Evolutionary conservation across 2,888 invertebrate genomes (phyloP).

Genomic region (Tachina fera): DNA sequence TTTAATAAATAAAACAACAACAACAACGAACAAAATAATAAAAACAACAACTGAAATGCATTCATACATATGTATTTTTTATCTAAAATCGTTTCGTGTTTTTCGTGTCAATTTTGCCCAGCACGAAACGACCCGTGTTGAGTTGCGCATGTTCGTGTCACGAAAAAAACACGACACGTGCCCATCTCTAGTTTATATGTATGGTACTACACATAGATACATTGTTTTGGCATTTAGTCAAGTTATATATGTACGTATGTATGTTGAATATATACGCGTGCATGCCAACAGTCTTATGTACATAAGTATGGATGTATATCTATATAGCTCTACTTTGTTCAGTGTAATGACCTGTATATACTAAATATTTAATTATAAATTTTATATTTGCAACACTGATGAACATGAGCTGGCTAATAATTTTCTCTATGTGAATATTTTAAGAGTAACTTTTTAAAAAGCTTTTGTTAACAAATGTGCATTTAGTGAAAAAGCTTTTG

Average conservation of each 20-base stretch:
- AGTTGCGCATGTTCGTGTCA: no score
- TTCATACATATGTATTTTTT: no score
- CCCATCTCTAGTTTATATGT: not conserved
- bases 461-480: no score
- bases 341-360: slow-evolving; percentile 64
- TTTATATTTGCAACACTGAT: not conserved
- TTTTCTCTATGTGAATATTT: slow-evolving; percentile 24
- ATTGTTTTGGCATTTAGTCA: slow-evolving; percentile 57
- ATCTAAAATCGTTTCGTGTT: no score
- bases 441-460: not conserved
- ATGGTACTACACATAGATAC: not conserved
- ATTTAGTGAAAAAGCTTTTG: no score
- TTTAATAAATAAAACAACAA: not conserved
- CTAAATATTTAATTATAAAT: slow-evolving; percentile 7
- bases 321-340: not conserved
- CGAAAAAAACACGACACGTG: no score
- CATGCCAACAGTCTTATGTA: no score
- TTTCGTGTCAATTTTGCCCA: no score
- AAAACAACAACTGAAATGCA: not conserved
- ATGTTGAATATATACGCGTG: not conserved
- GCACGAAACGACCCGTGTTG: no score
- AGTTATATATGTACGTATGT: not conserved
- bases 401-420: not conserved
- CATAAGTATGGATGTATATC: no score
- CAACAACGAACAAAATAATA: no score